Base-by-base conservation (phyloP, 2,113 vertebrate species). In the Illadopsis cleaveri region DNA sequence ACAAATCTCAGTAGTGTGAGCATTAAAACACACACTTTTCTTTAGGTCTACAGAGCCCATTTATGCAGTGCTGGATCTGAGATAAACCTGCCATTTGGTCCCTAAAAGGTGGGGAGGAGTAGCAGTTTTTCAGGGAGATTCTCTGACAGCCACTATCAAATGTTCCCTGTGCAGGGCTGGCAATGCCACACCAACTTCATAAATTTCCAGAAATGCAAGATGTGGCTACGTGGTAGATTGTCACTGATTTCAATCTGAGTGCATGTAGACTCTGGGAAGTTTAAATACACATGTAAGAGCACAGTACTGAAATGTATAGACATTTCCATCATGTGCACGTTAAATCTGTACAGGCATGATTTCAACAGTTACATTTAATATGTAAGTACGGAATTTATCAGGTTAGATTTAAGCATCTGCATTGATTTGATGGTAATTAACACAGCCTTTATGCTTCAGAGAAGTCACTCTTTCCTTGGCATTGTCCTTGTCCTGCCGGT, bases 401-500 rank as follows among this genome's bases (percentile, higher is more conserved):
- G 65, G 71, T 96, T 96, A 93, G 82, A 83, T 96, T 73, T 96
- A 94, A 97, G 89, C 72, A 89, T 95, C 81, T 94, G 61, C 91
- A 76, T 93, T 94, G 94, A 96, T 96, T 96, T 15, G 37, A 51
- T 87, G 95, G 90, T 94, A 92, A 86, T 83, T 91, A 96, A 82
- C 87, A 44, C 66, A 82, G 27, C 89, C 66, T 92, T 96, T 90
- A 47, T 62, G 37, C 83, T 77, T 81, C 58, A 33, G 80, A 70
- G 80, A 72, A 89, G 86, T 85, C 82, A 47, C 78, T 94, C 62
- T 42, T 60, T 30, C 62, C 83, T 38, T 44, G 21, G 56, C 31
- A 18, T 88, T 96, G 90, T 79, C 77, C 53, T 77, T 81, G 45
- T 82, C 80, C 47, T 87, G n/a, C 76, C 14, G 0, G 35, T 33